These are phyloP conservation scores for Condylura cristata DNA, from an alignment of 2,113 vertebrate species.

Conservation along the genomic window DNA sequence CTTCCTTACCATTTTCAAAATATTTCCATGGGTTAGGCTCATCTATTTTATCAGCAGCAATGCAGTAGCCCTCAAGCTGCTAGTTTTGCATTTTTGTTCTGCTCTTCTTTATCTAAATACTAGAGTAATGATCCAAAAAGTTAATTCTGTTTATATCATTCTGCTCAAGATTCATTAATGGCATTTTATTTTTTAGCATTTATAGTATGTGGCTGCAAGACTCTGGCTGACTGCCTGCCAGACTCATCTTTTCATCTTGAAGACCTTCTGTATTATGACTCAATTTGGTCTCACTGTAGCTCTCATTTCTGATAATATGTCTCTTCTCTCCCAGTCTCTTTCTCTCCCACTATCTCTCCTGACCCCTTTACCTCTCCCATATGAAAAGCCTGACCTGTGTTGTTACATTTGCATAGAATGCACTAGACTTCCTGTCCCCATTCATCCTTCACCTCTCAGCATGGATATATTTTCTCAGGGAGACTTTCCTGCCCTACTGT, in stretches of 20 bases:
- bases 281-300: background rate
- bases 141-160: background rate
- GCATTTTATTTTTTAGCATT: background rate
- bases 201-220: background rate
- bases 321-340: background rate
- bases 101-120: background rate
- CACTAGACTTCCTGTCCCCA: background rate
- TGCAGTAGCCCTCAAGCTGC: background rate
- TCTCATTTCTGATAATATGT: background rate
- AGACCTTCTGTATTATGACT: background rate
- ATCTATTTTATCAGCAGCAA: background rate
- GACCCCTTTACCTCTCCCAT: background rate
- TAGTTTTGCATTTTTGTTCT: background rate
- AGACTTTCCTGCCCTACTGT: background rate
- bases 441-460: background rate
- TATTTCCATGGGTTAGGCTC: background rate
- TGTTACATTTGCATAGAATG: background rate
- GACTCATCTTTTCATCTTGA: background rate
- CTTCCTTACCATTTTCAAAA: background rate
- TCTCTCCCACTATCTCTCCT: fast-evolving
- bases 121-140: background rate
- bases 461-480: background rate
- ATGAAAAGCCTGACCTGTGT: background rate
- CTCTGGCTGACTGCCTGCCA: background rate
- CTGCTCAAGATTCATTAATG: background rate